A percentile compares a stretch with the other conserved stretches of the same genome.
phyloP scores from a whole-genome alignment of 2,797 vertebrate species.

The Ceryle rudis region DNA sequence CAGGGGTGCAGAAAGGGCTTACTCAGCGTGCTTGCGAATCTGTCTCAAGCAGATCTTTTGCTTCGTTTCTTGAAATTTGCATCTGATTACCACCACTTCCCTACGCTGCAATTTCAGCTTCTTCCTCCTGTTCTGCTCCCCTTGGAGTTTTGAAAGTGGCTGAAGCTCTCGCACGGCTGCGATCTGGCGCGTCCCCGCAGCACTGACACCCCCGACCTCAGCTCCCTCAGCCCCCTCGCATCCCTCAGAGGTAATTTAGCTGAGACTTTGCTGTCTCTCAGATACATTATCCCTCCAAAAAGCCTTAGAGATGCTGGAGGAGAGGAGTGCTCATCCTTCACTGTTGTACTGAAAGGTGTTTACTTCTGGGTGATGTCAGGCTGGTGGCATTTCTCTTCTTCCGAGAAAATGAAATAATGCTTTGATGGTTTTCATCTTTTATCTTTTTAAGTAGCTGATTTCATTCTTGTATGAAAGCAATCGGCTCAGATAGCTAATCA shows the following conservation, averaged over 20 bases:
- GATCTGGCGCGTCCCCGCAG: not conserved
- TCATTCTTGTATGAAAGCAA: not conserved
- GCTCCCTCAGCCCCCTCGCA: not conserved
- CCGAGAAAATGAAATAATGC: not conserved
- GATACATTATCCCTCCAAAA: not conserved
- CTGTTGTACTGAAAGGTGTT: not conserved
- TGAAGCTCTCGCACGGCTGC: accelerated
- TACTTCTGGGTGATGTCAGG: not conserved
- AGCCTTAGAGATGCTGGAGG: not conserved
- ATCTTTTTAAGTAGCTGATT: slow-evolving; percentile 23
- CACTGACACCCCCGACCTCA: not conserved
- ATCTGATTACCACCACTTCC: accelerated
- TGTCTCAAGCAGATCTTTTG: not conserved
- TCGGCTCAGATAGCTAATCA: not conserved
- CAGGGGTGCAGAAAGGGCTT: not conserved
- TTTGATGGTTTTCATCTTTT: slow-evolving; percentile 5
- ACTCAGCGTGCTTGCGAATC: accelerated
- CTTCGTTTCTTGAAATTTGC: not conserved
- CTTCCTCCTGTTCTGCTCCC: not conserved
- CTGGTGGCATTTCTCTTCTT: not conserved
- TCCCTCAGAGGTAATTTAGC: not conserved
- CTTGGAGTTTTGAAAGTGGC: not conserved
- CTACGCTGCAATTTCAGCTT: not conserved
- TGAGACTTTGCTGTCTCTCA: not conserved
- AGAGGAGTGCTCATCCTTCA: not conserved